These are phyloP conservation scores for Hermaeophaga mercurialis DNA, from an alignment of 2,888 invertebrate genomes.

Conservation along the genomic window DNA sequence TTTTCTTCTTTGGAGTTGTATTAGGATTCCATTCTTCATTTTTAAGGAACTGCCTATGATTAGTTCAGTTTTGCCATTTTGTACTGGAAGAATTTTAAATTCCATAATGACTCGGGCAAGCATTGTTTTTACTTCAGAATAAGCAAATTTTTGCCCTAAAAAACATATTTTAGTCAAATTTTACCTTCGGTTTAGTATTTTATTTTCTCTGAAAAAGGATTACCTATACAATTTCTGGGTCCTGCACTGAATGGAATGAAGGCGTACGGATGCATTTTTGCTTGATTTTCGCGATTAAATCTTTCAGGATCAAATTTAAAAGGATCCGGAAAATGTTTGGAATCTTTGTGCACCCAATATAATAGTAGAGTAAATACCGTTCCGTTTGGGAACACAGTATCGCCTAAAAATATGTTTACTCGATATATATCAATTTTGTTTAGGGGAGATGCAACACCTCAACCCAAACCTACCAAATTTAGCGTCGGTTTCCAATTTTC, in stretches of 20 bases:
- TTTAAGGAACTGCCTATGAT: conserved; percentile 41
- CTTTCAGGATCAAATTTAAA: conserved; percentile 71
- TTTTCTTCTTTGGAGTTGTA: conserved; percentile 2
- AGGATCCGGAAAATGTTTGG: conserved; percentile 59
- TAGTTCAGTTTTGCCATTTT: conserved; percentile 34
- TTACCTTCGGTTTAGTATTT: too few species aligned
- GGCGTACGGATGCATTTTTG: conserved; percentile 64
- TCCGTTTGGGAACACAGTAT: not conserved
- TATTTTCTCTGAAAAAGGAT: too few species aligned
- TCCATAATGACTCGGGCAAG: conserved; percentile 62
- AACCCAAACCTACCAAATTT: not conserved
- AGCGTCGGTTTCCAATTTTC: not conserved
- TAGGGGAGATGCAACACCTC: too few species aligned
- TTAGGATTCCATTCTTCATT: conserved; percentile 39
- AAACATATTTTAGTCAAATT: too few species aligned
- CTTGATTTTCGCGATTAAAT: conserved; percentile 66
- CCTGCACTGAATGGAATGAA: conserved; percentile 66
- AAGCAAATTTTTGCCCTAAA: conserved; percentile 69
- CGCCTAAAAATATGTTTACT: not conserved
- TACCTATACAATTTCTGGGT: conserved; percentile 72
- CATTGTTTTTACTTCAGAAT: conserved; percentile 66
- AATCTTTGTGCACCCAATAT: not conserved
- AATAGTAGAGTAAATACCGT: not conserved
- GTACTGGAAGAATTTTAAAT: conserved; percentile 56
- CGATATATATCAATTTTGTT: not conserved